Base-by-base conservation (phyloP, 2,888 invertebrate species). In the Seira ritae region DNA sequence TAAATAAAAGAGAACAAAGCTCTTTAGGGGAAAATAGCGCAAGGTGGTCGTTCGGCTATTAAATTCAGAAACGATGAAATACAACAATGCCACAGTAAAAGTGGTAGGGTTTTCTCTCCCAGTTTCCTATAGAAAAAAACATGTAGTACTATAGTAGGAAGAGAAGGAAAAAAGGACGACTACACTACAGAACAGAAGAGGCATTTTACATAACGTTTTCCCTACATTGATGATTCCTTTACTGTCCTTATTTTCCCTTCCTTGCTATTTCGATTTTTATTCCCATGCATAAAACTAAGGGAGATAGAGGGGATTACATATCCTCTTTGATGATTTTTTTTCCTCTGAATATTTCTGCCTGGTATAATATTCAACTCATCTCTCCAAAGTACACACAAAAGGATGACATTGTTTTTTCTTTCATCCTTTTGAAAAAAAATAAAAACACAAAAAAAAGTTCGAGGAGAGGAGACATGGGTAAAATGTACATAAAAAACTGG, bases 21-120 rank as follows among this genome's bases (percentile, higher is more conserved):
- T 78, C 78, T 71, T 69, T 78, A 24, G 78, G 78, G 77, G 78
- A 71, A 78, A 78, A 66, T 66, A 66, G 62, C 65, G 24, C 24
- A 65, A 46, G 62, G 50, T 66, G 55, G 55, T 55, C 55, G 55
- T 55, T 55, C 50, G 23, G 46, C 65, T 78, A 71, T 66, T 78
- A 60, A 78, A 78, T 78, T 65, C 19, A 78, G 71, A 15, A 78
- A 77, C 50, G 37, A 66, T 31, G 46, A 66, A 71, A 78, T 78
- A 78, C 24, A 68, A 76, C 46, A 22, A 31, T 55, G 55, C 55
- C 55, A 55, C 55, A 55, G 31, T 55, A 55, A 12, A 55, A 55
- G 55, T 55, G 55, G 55, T n/a, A 55, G 55, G 55, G 17, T 55
- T 55, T 55, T 55, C 55, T 55, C 17, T 3, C 3, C 17, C 6